A percentile compares a stretch with the other conserved stretches of the same genome.
phyloP scores from a whole-genome alignment of 2,797 vertebrate species.

The Molossus molossus region DNA sequence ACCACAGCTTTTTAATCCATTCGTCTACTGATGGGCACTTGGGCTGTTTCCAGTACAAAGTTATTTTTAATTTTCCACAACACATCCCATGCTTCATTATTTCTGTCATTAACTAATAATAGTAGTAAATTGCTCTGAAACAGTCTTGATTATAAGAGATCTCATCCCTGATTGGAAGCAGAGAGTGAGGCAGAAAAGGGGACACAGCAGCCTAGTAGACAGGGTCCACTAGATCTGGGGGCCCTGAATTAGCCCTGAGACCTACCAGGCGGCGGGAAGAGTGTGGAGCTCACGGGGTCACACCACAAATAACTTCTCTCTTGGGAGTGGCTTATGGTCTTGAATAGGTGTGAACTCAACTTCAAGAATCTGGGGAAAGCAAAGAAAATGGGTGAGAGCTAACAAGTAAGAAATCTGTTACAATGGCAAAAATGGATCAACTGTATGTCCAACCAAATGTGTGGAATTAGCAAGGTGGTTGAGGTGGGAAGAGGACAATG shows the following conservation, averaged over 20 bases:
- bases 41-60: too few relatives aligned
- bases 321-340: neutral
- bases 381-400: neutral
- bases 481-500: accelerated
- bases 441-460: neutral
- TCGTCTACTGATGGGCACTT: too few relatives aligned
- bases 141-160: neutral
- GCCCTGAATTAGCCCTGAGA: neutral
- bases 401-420: neutral
- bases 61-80: neutral
- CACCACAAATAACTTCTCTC: neutral
- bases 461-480: neutral
- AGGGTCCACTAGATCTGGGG: neutral
- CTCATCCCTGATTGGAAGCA: neutral
- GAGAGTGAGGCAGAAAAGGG: neutral
- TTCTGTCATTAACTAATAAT: neutral
- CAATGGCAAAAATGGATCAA: neutral
- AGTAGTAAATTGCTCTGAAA: neutral
- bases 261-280: neutral
- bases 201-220: neutral
- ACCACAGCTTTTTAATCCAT: too few relatives aligned
- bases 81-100: neutral
- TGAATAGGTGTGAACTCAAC: neutral
- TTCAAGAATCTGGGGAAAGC: neutral
- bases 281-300: neutral